Percentiles rank a stretch among this genome's conserved stretches.
phyloP scores from a whole-genome alignment of 2,888 invertebrate genomes.

The Anoncus sp. region DNA sequence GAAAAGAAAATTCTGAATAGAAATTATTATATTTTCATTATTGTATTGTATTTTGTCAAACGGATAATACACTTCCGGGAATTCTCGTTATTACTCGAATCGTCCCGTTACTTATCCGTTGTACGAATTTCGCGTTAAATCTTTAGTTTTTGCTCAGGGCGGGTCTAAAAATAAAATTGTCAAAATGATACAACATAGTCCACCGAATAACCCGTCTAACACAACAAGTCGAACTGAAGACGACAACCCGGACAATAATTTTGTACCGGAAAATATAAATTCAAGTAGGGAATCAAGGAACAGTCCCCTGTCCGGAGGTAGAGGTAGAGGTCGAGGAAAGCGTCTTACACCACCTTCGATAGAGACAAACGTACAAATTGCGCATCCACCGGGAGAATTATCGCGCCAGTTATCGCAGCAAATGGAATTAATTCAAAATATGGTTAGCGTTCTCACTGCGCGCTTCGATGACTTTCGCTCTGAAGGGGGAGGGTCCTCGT shows the following conservation, averaged over 20 bases:
- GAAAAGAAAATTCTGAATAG: background rate
- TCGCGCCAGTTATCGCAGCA: conserved; percentile 4
- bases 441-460: background rate
- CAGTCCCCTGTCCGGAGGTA: background rate
- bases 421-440: background rate
- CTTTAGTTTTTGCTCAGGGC: conserved; percentile 1
- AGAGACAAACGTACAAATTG: background rate
- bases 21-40: background rate
- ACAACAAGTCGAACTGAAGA: background rate
- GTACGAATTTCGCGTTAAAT: background rate
- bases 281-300: background rate
- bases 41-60: too few relatives aligned
- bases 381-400: background rate
- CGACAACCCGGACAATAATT: background rate
- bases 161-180: background rate
- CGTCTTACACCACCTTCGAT: background rate
- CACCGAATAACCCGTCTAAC: background rate
- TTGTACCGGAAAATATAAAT: background rate
- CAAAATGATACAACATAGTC: background rate
- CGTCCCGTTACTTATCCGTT: background rate
- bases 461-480: background rate
- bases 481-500: conserved; percentile 1
- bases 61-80: background rate
- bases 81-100: background rate
- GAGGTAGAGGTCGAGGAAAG: background rate